Base-by-base conservation (phyloP, 1,140 invertebrate species). In the Cecropterus lyciades region DNA sequence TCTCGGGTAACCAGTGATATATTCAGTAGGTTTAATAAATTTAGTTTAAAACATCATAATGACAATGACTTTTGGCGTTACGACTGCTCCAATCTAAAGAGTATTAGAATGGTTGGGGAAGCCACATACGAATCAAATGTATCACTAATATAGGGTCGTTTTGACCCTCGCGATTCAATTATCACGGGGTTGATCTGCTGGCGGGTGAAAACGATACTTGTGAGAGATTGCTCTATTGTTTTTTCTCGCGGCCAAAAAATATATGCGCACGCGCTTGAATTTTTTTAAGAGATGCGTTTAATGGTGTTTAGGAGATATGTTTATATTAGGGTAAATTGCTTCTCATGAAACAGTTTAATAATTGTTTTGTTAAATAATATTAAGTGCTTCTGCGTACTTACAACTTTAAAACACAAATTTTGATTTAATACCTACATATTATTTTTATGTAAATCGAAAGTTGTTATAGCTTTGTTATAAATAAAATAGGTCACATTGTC, bases 221-320 rank as follows among this genome's bases (percentile, higher is more conserved):
- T 93, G 92, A 93, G 92, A 93, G 86, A 92, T 89, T 89, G 84
- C 79, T 87, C 79, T 85, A 89, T 92, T 93, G 91, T 92, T 93
- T 92, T 92, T 93, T 93, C 91, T 93, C 92, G 90, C 83, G 82
- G 80, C 75, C 82, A 92, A 92, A 90, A 89, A 87, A 80, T 72
- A 56, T 79, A 73, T 72, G 40, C 69, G 78, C 88, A 85, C 85
- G 80, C 81, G 82, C 76, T 79, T n/a, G n/a, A 46, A 17, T 62
- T 70, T 85, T 87, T 84, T 82, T 67, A 81, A 13, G 6, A 33
- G 6, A 33, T 15, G 27, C 33, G 1, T 48, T 27, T 57, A 57
- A 57, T 45, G 55, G 43, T 62, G 40, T 52, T 63, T 52, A 64
- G 57, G 40, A n/a, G 2, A 33, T 33, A 33, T 33, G 6, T 33